Conservation (phyloP, 2,888 invertebrate species). For the Leptothorax acervorum region DNA sequence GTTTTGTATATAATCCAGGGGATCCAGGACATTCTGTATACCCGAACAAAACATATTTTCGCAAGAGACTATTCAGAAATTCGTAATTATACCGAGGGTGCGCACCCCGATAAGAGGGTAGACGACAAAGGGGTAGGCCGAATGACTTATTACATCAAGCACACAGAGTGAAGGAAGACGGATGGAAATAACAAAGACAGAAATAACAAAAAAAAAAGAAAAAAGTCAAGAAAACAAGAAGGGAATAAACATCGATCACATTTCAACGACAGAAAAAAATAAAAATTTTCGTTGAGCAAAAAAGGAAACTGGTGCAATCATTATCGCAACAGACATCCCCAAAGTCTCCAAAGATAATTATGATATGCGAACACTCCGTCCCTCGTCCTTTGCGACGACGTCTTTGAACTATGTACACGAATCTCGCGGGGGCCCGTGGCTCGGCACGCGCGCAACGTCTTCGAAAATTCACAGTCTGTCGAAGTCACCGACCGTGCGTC, state of each 20-base stretch:
- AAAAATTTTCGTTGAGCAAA: neutral
- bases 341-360: constrained; percentile 22
- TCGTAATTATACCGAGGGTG: constrained; percentile 53
- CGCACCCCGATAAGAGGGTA: constrained; percentile 21
- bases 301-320: neutral
- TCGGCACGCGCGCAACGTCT: neutral
- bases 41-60: constrained; percentile 56
- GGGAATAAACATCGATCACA: constrained; percentile 60
- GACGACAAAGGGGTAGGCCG: constrained; percentile 31
- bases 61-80: constrained; percentile 68
- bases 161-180: constrained; percentile 35
- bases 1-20: neutral
- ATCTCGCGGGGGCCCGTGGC: constrained; percentile 15
- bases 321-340: constrained; percentile 7
- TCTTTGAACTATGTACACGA: constrained; percentile 40
- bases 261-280: constrained; percentile 57
- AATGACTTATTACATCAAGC: constrained; percentile 44
- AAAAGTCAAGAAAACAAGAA: neutral
- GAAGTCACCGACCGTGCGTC: neutral
- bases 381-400: constrained; percentile 16
- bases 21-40: neutral
- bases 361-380: constrained; percentile 20
- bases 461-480: neutral
- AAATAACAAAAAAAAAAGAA: neutral
- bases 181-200: constrained; percentile 18